Evolutionary conservation across 2,113 vertebrate genomes (phyloP).

Genomic region (Neodon shergylaensis): DNA sequence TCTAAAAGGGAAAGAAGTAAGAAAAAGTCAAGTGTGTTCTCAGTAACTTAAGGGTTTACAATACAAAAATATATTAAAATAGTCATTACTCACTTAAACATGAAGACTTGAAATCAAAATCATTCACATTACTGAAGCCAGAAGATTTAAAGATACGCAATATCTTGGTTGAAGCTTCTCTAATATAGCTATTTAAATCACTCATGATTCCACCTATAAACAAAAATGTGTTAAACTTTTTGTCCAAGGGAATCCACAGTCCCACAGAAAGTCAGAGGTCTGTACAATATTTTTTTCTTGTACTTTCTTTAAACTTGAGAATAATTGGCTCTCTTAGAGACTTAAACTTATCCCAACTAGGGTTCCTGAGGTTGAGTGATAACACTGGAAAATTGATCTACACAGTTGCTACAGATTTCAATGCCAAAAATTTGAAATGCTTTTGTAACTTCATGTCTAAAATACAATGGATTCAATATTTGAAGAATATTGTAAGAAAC

Average conservation of each 20-base stretch:
- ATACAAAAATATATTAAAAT: background rate
- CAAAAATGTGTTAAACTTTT: background rate
- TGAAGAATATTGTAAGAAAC: background rate
- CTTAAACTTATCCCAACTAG: background rate
- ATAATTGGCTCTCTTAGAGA: background rate
- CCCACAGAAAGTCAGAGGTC: accelerated
- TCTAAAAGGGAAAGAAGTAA: slow-evolving; percentile 8
- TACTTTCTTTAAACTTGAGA: background rate
- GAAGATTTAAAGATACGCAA: background rate
- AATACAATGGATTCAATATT: background rate
- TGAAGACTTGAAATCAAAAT: background rate
- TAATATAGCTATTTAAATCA: background rate
- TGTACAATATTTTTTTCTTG: too few species aligned
- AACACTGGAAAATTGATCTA: background rate
- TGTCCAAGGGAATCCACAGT: background rate
- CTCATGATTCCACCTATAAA: background rate
- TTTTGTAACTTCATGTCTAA: background rate
- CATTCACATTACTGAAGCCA: background rate
- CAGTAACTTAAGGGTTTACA: background rate
- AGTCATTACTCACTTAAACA: background rate
- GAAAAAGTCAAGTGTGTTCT: background rate
- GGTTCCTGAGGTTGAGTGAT: background rate
- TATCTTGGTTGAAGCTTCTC: background rate
- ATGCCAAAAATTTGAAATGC: background rate
- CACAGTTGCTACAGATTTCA: background rate